Conservation (phyloP, 2,888 invertebrate genomes). For the Pseudococcus jackbeardsleyi region DNA sequence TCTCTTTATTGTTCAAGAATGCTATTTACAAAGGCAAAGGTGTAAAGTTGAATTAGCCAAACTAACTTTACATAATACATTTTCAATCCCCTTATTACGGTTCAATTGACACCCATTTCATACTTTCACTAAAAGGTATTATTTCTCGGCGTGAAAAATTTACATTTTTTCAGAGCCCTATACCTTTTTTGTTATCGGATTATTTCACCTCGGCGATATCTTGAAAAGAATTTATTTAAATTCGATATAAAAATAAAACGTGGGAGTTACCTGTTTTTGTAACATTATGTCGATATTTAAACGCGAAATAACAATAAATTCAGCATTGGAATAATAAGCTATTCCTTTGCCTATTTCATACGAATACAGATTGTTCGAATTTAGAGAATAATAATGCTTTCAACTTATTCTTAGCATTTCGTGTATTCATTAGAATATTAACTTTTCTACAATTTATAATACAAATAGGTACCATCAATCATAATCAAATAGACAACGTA, state of each 20-base stretch:
- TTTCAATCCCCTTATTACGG: constrained; percentile 41
- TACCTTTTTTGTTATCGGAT: not conserved
- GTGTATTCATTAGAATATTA: no score
- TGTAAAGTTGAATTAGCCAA: constrained; percentile 28
- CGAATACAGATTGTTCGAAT: no score
- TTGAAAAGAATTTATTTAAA: not conserved
- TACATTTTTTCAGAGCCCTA: not conserved
- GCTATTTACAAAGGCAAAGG: not conserved
- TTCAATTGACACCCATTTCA: not conserved
- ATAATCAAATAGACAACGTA: constrained; percentile 67
- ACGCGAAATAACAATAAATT: no score
- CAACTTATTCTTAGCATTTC: no score
- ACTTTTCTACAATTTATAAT: no score
- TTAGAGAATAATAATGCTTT: no score
- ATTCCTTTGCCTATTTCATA: no score
- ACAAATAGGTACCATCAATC: no score
- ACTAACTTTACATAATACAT: constrained; percentile 20
- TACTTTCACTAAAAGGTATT: constrained; percentile 22
- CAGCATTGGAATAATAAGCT: no score
- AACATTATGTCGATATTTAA: no score
- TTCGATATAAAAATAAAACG: no score
- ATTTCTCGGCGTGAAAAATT: not conserved
- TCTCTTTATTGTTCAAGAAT: constrained; percentile 19
- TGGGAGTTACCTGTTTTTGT: no score
- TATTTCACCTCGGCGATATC: not conserved